Evolutionary conservation across 2,113 vertebrate genomes (phyloP), one percentile per base, ranked within the genome.

Genomic region (Orycteropus afer): DNA sequence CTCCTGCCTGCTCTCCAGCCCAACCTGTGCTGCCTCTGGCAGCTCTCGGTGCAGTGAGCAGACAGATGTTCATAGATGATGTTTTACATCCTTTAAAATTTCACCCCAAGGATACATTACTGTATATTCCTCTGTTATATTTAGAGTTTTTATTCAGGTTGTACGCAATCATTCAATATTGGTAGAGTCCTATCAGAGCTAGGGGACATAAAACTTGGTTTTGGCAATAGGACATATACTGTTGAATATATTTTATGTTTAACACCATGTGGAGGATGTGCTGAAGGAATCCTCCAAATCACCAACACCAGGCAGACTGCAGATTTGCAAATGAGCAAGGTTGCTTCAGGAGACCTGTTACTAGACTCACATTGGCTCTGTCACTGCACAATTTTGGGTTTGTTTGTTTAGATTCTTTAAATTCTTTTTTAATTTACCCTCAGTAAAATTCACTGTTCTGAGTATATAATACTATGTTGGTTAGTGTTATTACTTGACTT

Each of bases 1-100:
- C 22, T 71, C n/a, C 20, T 40, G 22, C 37, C 69, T 69, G 69
- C 20, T 9, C 37, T 22, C 20, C 37, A 10, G 17, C 69, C 69
- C 9, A 7, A 57, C 55, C 55, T 57, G 18, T 57, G 55, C 17
- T 55, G 53, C 55, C 55, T 57, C 55, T 40, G 69, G 0, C 20
- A 37, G 20, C 37, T 22, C 37, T 40, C 7, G 32, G n/a, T n/a
- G 65, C 65, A 69, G 17, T n/a, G 65, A 37, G 27, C 17, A 20
- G n/a, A 6, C 34, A 37, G 34, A 34, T 4, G 34, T 34, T 37
- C 34, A 20, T 51, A 32, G 2, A 1, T 51, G 27, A 22, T 93
- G 25, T 94, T 94, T 77, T 92, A 51, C 55, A 51, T 55, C 25
- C 69, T 84, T 93, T 95, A 84, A 74, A 69, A 20, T 88, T 78